These are phyloP conservation scores for Papio anubis DNA, from an alignment of 2,113 vertebrate species.

Conservation along the genomic window DNA sequence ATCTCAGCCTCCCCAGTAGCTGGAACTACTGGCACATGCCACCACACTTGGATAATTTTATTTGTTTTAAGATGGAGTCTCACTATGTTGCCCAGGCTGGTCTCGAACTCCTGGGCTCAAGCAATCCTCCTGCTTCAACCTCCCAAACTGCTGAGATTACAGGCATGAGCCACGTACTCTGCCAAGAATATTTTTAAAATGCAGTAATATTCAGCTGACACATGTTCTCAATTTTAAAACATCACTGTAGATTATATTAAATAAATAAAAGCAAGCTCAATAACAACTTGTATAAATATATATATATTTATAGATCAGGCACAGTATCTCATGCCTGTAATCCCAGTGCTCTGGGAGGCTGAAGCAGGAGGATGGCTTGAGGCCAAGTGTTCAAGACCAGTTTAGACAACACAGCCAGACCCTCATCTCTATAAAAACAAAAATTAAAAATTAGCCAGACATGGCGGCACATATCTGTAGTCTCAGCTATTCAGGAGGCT, in stretches of 20 bases:
- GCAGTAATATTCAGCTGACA: not conserved
- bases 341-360: too few relatives aligned
- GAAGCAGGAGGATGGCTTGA: too few relatives aligned
- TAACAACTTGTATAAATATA: not conserved
- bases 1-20: too few relatives aligned
- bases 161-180: not conserved
- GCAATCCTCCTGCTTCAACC: not conserved
- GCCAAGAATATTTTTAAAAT: not conserved
- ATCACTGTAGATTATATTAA: not conserved
- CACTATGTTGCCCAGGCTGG: not conserved
- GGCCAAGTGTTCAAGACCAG: too few relatives aligned
- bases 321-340: too few relatives aligned
- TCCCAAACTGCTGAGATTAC: not conserved
- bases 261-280: slow-evolving; percentile 2
- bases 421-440: too few relatives aligned
- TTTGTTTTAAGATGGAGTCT: not conserved
- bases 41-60: not conserved
- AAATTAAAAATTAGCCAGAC: too few relatives aligned
- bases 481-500: too few relatives aligned
- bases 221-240: not conserved
- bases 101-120: not conserved
- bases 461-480: too few relatives aligned
- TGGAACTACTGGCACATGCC: too few relatives aligned
- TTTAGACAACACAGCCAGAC: too few relatives aligned
- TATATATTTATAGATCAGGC: not conserved